Evolutionary conservation across 1,140 invertebrate genomes (phyloP).

Genomic region (Maconellicoccus hirsutus): DNA sequence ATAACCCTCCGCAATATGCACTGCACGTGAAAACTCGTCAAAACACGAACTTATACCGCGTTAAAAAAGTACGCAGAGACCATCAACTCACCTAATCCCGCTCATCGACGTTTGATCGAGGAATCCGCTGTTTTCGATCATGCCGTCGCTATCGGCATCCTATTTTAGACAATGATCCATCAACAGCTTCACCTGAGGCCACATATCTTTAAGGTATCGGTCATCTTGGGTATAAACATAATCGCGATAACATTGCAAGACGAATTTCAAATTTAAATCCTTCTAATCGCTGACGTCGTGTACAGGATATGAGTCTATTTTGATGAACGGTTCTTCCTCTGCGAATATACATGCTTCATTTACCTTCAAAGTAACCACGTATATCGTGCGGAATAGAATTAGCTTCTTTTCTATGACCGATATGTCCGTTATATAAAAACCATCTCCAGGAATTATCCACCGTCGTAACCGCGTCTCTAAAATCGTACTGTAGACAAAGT

Average conservation of each 20-base stretch:
- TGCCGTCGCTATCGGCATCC: conserved; percentile 73
- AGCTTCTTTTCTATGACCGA: conserved; percentile 50
- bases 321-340: conserved; percentile 70
- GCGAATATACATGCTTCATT: conserved; percentile 29
- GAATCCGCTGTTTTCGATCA: conserved; percentile 80
- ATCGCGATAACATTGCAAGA: conserved; percentile 72
- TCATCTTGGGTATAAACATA: conserved; percentile 43
- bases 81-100: conserved; percentile 56
- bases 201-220: conserved; percentile 47
- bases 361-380: not conserved
- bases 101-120: conserved; percentile 89
- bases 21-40: conserved; percentile 45
- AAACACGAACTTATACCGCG: not conserved
- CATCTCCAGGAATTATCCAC: conserved; percentile 33
- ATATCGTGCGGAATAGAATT: conserved; percentile 78
- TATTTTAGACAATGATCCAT: conserved; percentile 52
- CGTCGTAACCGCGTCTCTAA: conserved; percentile 47
- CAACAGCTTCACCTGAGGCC: conserved; percentile 35
- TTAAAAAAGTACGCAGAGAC: conserved; percentile 23
- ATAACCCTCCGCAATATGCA: conserved; percentile 84
- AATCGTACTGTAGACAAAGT: conserved; percentile 72
- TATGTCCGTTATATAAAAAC: conserved; percentile 50
- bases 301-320: conserved; percentile 78
- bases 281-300: conserved; percentile 86
- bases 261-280: conserved; percentile 87